Evolutionary conservation across 2,113 vertebrate genomes (phyloP), one percentile per base, ranked within the genome.

Genomic region (Ageneiosus marmoratus): DNA sequence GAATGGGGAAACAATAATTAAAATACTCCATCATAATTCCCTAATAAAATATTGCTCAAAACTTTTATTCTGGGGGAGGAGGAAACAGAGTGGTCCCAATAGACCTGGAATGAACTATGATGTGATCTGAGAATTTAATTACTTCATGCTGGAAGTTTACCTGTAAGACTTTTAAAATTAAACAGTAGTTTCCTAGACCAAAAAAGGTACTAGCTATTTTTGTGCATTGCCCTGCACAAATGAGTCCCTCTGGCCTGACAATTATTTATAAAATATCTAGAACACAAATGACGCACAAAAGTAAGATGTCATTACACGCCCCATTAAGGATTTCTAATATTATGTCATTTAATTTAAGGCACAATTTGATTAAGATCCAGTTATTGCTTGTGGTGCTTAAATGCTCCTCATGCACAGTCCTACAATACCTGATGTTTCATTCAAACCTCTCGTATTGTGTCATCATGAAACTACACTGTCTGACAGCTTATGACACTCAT

Each of bases 381-480:
- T 77, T 83, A 83, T 83, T 83, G 82, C 81, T 41, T 83, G 18
- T 83, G 81, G 27, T n/a, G 69, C 29, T 83, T 65, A 53, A 77
- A 62, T 32, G 53, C 51, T 58, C 70, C 29, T 75, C 41, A 6
- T 41, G 34, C 44, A 65, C 12, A 16, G 29, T 34, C 46, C 12
- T 27, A 83, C 62, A 6, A 56, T 55, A 77, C 74, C 74, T 83
- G 82, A 55, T 50, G 50, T 77, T 77, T 76, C 72, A 2, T 11
- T 62, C 44, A 0, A 37, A 41, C 29, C 11, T 15, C 24, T 55
- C 34, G 27, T 48, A 18, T 5, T 13, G 37, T 22, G 16, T 72
- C 16, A 16, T 27, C 12, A 24, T 69, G 24, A 83, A 83, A 69
- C 73, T 37, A 41, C 29, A 13, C 18, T 37, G 67, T 48, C 74